Base-by-base conservation (phyloP, 2,113 vertebrate species). In the Marcusenius ussheri region DNA sequence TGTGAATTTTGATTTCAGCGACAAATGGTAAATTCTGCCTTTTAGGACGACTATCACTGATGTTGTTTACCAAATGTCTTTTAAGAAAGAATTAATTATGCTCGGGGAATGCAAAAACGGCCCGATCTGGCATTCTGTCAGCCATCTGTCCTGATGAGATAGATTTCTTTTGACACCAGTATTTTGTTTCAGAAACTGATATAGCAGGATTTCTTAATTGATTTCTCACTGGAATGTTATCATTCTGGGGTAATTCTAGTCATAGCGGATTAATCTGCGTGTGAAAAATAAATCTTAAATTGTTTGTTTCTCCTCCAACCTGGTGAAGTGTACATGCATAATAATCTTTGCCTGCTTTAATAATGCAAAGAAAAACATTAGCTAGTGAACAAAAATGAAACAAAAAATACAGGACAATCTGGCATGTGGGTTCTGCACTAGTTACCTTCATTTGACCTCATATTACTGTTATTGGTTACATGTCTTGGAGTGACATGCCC, bases 111-210 rank as follows among this genome's bases (percentile, higher is more conserved):
- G 39, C 7, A 47, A 46, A 84, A 45, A 83, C 0, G 45, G 45
- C 10, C 19, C 35, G 42, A 84, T 24, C 83, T 84, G 39, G 39
- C 83, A 84, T 24, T 46, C 45, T 47, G 83, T 45, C 42, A 46
- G 35, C 42, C 45, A 45, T 45, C 83, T 84, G 83, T 47, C 42
- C 39, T 47, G 83, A 46, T 47, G 45, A 39, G 42, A 83, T 83
- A 39, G 83, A 46, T 84, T 46, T 47, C 39, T 84, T 84, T 84
- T 84, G 39, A 84, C 83, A 45, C 42, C 45, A 47, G 83, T 47
- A 47, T 46, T 84, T 84, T 10, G 83, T 84, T 84, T 84, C 83
- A n/a, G 83, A 47, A 45, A 84, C 42, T 84, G 83, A 84, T 84
- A 84, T 84, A n/a, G 21, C 74, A 39, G 74, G 74, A 19, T 80